A percentile compares a stretch with the other conserved stretches of the same genome.
Conservation (phyloP, 1,140 invertebrate genomes). For the Frieseomelitta varia region DNA sequence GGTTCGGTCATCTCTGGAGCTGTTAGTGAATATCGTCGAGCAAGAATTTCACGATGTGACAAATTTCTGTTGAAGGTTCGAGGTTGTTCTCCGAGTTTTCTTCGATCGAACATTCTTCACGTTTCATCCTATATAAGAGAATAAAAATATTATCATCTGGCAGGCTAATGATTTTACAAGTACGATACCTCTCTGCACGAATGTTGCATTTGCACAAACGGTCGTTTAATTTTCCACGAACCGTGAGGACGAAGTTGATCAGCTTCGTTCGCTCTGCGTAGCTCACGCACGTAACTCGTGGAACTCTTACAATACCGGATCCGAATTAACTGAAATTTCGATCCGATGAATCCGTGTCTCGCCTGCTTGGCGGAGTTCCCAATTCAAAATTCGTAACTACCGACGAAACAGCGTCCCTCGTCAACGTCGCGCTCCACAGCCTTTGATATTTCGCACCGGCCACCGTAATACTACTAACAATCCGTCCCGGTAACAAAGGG, state of each 20-base stretch:
- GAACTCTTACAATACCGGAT: not conserved
- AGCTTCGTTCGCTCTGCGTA: not conserved
- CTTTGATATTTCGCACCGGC: not conserved
- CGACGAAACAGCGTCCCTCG: not conserved
- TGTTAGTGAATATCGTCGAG: not conserved
- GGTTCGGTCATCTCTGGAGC: not conserved
- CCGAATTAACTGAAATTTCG: not conserved
- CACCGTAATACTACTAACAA: not conserved
- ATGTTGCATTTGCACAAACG: too few species aligned
- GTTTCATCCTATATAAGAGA: too few species aligned
- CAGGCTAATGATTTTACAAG: too few species aligned
- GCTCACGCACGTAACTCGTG: not conserved
- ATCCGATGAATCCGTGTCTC: not conserved
- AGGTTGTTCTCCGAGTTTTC: too few species aligned
- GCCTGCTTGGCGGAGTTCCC: not conserved
- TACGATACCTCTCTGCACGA: too few species aligned
- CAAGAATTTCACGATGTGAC: slow-evolving; percentile 5
- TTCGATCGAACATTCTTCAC: too few species aligned
- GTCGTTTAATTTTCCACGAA: not conserved
- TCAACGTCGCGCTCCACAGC: not conserved
- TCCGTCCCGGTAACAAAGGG: not conserved
- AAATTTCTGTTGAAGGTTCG: not conserved
- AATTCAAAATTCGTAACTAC: not conserved
- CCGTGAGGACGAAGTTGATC: not conserved
- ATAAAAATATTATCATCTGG: too few species aligned